Conservation (phyloP, 2,113 vertebrate species). For the Python bivittatus region DNA sequence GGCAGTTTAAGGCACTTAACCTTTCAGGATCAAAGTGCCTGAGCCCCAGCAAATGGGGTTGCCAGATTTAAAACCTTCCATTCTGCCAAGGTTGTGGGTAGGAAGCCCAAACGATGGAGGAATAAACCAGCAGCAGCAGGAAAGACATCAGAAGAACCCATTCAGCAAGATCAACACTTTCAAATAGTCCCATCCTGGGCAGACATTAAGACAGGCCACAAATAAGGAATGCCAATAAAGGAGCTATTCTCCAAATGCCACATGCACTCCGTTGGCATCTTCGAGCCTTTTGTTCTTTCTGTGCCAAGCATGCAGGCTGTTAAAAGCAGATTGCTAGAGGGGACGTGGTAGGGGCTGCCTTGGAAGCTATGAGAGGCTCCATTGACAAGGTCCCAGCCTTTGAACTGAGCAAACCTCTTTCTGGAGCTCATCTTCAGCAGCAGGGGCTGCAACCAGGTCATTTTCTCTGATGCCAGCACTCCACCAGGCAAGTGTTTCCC, state of each 20-base stretch:
- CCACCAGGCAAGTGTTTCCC: background rate
- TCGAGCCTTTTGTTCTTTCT: constrained; percentile 1
- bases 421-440: constrained; percentile 3
- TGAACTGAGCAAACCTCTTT: constrained; percentile 22
- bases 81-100: background rate
- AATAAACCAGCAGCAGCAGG: background rate
- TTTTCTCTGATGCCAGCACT: background rate
- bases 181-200: constrained; percentile 30
- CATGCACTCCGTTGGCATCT: constrained; percentile 6
- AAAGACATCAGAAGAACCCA: constrained; percentile 24
- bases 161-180: constrained; percentile 38
- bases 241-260: constrained; percentile 24
- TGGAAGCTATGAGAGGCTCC: constrained; percentile 24
- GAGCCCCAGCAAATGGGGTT: background rate
- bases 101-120: background rate
- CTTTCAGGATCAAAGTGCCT: background rate
- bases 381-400: constrained; percentile 23
- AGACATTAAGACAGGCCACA: constrained; percentile 14
- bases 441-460: background rate
- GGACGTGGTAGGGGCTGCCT: constrained; percentile 16
- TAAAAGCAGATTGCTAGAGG: constrained; percentile 19
- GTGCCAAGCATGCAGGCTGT: constrained; percentile 31
- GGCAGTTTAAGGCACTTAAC: constrained; percentile 4
- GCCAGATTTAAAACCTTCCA: background rate
- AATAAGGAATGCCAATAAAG: constrained; percentile 17